Conservation (phyloP, 2,797 vertebrate genomes). For the Pangasius djambal region DNA sequence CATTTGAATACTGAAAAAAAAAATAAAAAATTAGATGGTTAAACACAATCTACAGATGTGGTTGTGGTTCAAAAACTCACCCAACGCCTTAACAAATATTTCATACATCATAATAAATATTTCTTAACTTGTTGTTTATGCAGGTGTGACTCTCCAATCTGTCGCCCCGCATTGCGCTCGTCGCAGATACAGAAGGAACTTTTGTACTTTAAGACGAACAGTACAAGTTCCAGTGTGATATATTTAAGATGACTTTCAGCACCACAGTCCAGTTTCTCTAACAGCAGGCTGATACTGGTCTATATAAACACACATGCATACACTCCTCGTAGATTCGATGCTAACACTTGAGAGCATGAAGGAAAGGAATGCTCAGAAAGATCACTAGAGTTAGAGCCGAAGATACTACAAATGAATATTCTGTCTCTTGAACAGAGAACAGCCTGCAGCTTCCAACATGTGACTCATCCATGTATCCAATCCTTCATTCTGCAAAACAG, state of each 20-base stretch:
- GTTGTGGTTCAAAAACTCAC: slow-evolving; percentile 18
- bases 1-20: background rate
- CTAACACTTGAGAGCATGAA: background rate
- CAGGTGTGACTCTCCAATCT: slow-evolving; percentile 23
- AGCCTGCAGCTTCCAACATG: background rate
- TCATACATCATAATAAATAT: slow-evolving; percentile 57
- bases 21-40: background rate
- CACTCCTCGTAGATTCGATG: background rate
- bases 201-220: slow-evolving; percentile 10
- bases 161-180: slow-evolving; percentile 9
- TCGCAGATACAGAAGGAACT: slow-evolving; percentile 19
- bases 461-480: background rate
- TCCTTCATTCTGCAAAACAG: background rate
- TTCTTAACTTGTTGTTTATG: slow-evolving; percentile 36
- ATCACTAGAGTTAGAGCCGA: background rate
- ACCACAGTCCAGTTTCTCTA: slow-evolving; percentile 10
- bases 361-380: slow-evolving; percentile 1
- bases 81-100: slow-evolving; percentile 41
- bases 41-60: slow-evolving; percentile 23
- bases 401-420: background rate
- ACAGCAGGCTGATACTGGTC: slow-evolving; percentile 15
- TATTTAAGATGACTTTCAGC: background rate
- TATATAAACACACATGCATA: background rate
- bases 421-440: background rate
- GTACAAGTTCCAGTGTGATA: background rate